phyloP scores from a whole-genome alignment of 2,888 invertebrate genomes.

The Tridacna crocea region DNA sequence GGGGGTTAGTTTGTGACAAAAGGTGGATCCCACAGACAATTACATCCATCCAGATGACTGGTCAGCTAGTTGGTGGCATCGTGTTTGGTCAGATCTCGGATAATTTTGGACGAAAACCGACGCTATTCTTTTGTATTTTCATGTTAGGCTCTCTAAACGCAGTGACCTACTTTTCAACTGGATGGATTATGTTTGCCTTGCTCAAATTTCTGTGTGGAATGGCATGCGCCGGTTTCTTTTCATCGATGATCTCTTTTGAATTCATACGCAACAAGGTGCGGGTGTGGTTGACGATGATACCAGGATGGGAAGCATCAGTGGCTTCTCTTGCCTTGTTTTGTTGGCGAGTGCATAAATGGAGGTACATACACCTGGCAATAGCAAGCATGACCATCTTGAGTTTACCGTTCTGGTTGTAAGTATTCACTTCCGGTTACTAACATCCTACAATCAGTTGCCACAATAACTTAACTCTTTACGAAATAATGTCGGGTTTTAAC shows the following conservation, averaged over 20 bases:
- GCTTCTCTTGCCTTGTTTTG: constrained; percentile 59
- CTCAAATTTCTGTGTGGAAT: constrained; percentile 66
- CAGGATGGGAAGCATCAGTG: constrained; percentile 62
- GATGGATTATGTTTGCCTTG: constrained; percentile 70
- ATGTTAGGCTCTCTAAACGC: constrained; percentile 49
- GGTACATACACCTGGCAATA: constrained; percentile 62
- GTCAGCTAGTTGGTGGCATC: constrained; percentile 63
- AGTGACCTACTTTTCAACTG: constrained; percentile 58
- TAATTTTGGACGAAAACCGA: constrained; percentile 64
- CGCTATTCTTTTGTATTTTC: constrained; percentile 50
- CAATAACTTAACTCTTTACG: no score
- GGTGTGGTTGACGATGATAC: constrained; percentile 45
- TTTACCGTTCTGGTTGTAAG: constrained; percentile 67
- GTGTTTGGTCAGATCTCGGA: constrained; percentile 64
- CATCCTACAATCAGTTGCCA: no score
- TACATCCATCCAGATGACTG: constrained; percentile 68
- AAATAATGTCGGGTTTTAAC: no score
- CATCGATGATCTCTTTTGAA: constrained; percentile 47
- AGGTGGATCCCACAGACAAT: constrained; percentile 63
- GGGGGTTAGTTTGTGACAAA: constrained; percentile 63
- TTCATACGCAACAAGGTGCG: constrained; percentile 65
- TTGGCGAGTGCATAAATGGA: constrained; percentile 66
- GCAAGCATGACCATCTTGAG: constrained; percentile 46
- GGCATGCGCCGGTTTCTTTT: constrained; percentile 49
- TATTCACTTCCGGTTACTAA: background rate